phyloP scores from a whole-genome alignment of 2,888 invertebrate species.

The Phytoseiulus persimilis region DNA sequence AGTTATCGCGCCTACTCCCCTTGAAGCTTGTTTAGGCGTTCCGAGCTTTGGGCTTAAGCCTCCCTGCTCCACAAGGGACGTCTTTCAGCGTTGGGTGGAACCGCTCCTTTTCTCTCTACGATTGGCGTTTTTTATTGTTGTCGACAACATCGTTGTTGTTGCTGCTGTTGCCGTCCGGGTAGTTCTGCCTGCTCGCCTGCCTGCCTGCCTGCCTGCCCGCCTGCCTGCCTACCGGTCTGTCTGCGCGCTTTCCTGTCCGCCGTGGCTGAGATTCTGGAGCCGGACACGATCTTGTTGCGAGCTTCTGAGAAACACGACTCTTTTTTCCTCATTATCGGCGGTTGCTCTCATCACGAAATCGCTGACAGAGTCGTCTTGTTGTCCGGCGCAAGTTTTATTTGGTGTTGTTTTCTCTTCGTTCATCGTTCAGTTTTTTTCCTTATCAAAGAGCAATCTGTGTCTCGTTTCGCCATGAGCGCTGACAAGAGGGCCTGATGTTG shows the following conservation, averaged over 20 bases:
- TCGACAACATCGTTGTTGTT: conserved; percentile 5
- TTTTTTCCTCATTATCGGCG: background rate
- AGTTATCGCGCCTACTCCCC: background rate
- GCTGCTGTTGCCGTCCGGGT: background rate
- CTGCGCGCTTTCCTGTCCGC: too few species aligned
- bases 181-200: background rate
- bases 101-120: background rate
- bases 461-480: background rate
- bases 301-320: background rate
- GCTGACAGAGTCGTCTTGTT: background rate
- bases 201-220: too few species aligned
- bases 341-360: background rate
- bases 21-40: background rate
- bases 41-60: background rate
- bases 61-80: background rate
- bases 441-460: conserved; percentile 5
- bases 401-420: background rate
- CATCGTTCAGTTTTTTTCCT: background rate
- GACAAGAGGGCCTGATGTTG: background rate
- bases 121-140: background rate
- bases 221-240: background rate
- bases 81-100: background rate
- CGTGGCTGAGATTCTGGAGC: background rate
- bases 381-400: background rate
- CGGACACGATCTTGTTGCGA: background rate